phyloP scores from a whole-genome alignment of 2,113 vertebrate genomes.

The Strigops habroptila region DNA sequence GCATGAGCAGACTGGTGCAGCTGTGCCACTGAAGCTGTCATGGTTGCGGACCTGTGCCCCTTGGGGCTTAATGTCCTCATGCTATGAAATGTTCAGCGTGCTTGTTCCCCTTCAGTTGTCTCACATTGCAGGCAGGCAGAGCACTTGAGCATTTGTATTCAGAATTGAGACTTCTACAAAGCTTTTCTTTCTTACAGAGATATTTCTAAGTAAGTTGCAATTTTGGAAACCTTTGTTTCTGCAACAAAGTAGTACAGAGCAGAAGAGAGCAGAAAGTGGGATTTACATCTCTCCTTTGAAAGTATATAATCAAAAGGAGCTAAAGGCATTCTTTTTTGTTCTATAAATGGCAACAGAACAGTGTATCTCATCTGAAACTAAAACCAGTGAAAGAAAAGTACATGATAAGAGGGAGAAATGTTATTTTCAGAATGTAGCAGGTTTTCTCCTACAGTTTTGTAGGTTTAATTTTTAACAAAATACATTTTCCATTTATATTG shows the following conservation, averaged over 20 bases:
- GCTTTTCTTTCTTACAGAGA: background rate
- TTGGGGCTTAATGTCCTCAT: background rate
- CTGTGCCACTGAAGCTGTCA: background rate
- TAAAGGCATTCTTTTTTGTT: background rate
- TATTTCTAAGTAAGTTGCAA: background rate
- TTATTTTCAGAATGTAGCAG: background rate
- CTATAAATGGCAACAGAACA: background rate
- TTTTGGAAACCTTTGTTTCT: background rate
- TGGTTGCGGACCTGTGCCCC: background rate
- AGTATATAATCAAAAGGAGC: background rate
- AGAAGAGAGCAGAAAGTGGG: background rate
- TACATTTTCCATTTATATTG: background rate
- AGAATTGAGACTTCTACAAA: background rate
- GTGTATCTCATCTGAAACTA: background rate
- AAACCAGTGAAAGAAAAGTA: background rate
- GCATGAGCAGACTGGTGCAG: background rate
- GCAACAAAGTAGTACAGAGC: background rate
- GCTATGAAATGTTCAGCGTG: background rate
- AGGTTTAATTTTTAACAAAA: background rate
- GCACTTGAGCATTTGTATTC: background rate
- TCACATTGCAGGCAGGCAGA: background rate
- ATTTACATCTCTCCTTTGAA: background rate
- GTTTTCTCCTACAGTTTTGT: background rate
- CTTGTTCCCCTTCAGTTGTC: background rate
- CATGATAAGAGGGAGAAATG: background rate